phyloP scores from a whole-genome alignment of 2,113 vertebrate species.

The Microtus ochrogaster region DNA sequence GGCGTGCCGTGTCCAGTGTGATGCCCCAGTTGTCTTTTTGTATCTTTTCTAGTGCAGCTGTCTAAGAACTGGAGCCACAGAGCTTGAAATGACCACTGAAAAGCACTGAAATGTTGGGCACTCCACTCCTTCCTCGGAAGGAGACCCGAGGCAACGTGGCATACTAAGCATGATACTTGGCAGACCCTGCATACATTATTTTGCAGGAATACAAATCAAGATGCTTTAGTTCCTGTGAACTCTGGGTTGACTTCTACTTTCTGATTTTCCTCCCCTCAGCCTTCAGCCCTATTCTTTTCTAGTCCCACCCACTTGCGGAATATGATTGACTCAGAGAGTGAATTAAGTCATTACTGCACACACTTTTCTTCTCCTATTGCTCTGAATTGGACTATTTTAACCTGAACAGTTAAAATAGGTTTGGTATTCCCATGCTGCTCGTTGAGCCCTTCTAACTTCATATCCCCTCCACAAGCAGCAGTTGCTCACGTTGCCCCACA shows the following conservation, averaged over 20 bases:
- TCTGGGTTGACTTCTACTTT: background rate
- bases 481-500: background rate
- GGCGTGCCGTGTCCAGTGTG: slow-evolving; percentile 2
- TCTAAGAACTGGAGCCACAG: slow-evolving; percentile 64
- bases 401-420: background rate
- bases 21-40: slow-evolving; percentile 39
- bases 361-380: background rate
- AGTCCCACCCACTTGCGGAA: slow-evolving; percentile 39
- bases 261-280: background rate
- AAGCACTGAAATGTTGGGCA: slow-evolving; percentile 31
- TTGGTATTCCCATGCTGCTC: background rate
- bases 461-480: background rate
- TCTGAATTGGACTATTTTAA: slow-evolving; percentile 16
- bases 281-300: background rate
- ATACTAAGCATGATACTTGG: background rate
- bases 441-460: background rate
- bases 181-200: background rate
- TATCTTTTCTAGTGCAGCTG: slow-evolving; percentile 56
- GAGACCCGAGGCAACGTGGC: slow-evolving; percentile 23
- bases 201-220: background rate
- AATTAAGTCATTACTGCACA: background rate
- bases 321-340: background rate
- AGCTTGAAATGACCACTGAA: slow-evolving; percentile 57
- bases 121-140: slow-evolving; percentile 31
- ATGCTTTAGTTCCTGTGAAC: background rate